A percentile compares a stretch with the other conserved stretches of the same genome.
Evolutionary conservation across 1,140 invertebrate species (phyloP).

Genomic region (Halesus radiatus): DNA sequence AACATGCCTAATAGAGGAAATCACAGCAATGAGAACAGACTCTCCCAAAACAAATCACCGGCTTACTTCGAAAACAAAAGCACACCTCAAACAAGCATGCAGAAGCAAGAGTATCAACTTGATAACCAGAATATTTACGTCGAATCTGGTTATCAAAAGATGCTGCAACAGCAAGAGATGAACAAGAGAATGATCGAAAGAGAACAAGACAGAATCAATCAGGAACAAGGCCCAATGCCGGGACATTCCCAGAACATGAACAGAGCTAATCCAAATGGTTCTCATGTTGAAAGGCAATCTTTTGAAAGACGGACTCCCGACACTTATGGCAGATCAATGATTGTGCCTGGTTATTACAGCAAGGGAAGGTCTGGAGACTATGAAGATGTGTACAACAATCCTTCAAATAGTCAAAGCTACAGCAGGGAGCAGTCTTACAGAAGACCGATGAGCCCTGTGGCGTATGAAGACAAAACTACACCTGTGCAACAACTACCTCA

Average conservation of each 20-base stretch:
- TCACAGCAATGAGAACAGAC: slow-evolving; percentile 43
- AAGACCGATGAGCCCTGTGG: slow-evolving; percentile 64
- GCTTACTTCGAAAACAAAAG: slow-evolving; percentile 68
- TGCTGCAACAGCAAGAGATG: slow-evolving; percentile 58
- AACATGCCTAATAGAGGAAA: slow-evolving; percentile 31
- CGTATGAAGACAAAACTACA: slow-evolving; percentile 63
- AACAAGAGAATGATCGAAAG: slow-evolving; percentile 43
- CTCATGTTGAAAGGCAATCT: slow-evolving; percentile 61
- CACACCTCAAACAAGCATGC: slow-evolving; percentile 62
- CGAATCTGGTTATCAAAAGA: slow-evolving; percentile 52
- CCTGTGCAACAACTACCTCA: slow-evolving; percentile 59
- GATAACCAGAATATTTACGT: slow-evolving; percentile 49
- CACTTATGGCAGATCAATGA: slow-evolving; percentile 80
- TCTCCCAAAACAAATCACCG: slow-evolving; percentile 57
- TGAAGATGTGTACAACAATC: slow-evolving; percentile 80
- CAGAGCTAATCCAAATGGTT: slow-evolving; percentile 21
- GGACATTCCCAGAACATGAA: slow-evolving; percentile 44
- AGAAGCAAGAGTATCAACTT: slow-evolving; percentile 59
- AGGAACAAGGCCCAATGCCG: slow-evolving; percentile 41
- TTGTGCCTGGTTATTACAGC: slow-evolving; percentile 63
- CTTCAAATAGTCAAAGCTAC: slow-evolving; percentile 59
- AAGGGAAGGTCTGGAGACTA: slow-evolving; percentile 77
- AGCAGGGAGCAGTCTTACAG: slow-evolving; percentile 64
- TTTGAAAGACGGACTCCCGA: slow-evolving; percentile 84
- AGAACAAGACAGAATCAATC: slow-evolving; percentile 35